Base-by-base conservation (phyloP, 2,888 invertebrate genomes). In the Arrhopalites spinosus region DNA sequence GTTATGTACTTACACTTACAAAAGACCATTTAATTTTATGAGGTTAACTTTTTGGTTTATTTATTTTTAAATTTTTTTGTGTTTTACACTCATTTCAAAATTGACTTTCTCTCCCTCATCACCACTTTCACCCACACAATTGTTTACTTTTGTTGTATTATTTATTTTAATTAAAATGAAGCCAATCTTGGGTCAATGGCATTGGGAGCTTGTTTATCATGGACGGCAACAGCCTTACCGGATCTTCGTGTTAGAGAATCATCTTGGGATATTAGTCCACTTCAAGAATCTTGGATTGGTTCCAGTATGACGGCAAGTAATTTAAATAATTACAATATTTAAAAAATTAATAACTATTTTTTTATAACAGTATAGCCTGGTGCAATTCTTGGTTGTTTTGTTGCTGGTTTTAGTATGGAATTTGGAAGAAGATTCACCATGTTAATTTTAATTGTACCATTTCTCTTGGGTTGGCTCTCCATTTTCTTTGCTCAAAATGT, bases 401-500 rank as follows among this genome's bases (percentile, higher is more conserved):
- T 81, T 47, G 80, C 81, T 67, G 82, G 81, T 13, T 76, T 75
- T 23, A 69, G 77, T 43, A 80, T 82, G 30, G 81, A 78, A 53
- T 74, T 78, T 47, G 82, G 82, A 29, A 76, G 82, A 66, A 72
- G 80, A 70, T 77, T 71, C 74, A 77, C 78, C 11, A 78, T 81
- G 63, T 47, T 78, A 5, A n/a, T 67, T 15, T 29, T 78, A 2
- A 68, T 53, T 11, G 8, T 72, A 1, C 74, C 74, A 3, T 78
- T 76, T 50, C 56, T 78, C 29, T 7, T 59, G 25, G 87, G 87
- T 1, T 87, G 86, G 85, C 45, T 85, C 8, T 76, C 84, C 13
- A 85, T 87, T 30, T 81, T 83, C 5, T 83, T 83, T 73, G 81
- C 83, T n/a, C 76, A 78, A 36, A 79, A 81, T 66, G 45, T 82